Percentiles rank a stretch among this genome's conserved stretches.
phyloP scores from a whole-genome alignment of 1,140 invertebrate species.

The Orchestia grillus region DNA sequence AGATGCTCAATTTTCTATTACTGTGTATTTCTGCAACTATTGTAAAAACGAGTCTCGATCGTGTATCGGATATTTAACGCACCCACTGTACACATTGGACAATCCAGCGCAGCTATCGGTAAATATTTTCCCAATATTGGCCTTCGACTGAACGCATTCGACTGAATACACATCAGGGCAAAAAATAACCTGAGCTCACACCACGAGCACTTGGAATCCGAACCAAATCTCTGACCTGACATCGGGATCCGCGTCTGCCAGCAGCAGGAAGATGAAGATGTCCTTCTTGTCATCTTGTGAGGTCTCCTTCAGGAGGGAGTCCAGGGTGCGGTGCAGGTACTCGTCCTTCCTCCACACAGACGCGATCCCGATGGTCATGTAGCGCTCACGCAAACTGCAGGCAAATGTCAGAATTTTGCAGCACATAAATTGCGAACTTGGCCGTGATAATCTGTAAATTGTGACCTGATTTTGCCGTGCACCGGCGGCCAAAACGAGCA shows the following conservation, averaged over 20 bases:
- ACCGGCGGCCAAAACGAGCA: neutral
- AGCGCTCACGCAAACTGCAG: conserved; percentile 57
- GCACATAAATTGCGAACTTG: neutral
- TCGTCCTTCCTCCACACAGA: conserved; percentile 67
- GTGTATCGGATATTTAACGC: too few species aligned
- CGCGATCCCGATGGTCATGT: conserved; percentile 66
- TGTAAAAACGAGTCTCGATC: too few species aligned
- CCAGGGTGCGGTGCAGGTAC: conserved; percentile 64
- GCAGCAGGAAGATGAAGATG: conserved; percentile 64
- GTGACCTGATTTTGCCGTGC: neutral
- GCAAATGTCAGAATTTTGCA: neutral
- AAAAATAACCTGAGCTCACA: neutral
- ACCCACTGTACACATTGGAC: too few species aligned
- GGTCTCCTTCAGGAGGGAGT: conserved; percentile 66
- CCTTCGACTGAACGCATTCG: too few species aligned
- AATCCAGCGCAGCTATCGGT: too few species aligned
- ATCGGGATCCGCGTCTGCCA: conserved; percentile 63
- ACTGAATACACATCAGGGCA: too few species aligned
- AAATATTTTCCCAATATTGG: too few species aligned
- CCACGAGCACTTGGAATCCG: neutral
- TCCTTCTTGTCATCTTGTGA: conserved; percentile 60
- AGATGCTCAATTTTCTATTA: too few species aligned
- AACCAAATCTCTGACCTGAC: conserved; percentile 57
- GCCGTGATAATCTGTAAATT: neutral
- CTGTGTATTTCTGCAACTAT: too few species aligned